These are phyloP conservation scores for Lepus timidus DNA, from an alignment of 2,113 vertebrate species.

Conservation along the genomic window DNA sequence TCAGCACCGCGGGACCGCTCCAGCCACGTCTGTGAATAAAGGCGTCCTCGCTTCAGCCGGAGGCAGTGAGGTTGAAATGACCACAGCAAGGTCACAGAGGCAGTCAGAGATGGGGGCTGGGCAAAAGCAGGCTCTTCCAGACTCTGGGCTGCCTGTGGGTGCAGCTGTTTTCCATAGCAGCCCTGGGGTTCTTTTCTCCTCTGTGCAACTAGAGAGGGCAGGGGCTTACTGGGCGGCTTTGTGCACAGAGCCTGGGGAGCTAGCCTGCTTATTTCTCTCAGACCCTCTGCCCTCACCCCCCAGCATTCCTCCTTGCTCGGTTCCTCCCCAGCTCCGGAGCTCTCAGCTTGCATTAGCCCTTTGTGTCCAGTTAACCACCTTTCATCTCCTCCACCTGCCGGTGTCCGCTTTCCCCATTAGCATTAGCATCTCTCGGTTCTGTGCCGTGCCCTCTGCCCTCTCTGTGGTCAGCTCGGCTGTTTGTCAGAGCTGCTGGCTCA, in stretches of 20 bases:
- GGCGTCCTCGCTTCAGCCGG: neutral
- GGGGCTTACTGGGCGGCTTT: neutral
- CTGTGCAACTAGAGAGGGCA: neutral
- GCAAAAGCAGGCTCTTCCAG: neutral
- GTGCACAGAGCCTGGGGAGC: neutral
- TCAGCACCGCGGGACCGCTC: neutral
- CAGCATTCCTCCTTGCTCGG: neutral
- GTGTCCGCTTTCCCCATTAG: slow-evolving; percentile 80
- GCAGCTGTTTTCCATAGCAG: neutral
- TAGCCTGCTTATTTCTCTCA: neutral
- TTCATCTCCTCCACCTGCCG: slow-evolving; percentile 68
- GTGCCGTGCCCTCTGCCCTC: neutral
- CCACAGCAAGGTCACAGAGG: neutral
- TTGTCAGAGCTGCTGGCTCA: slow-evolving; percentile 59
- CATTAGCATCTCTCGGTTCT: slow-evolving; percentile 67
- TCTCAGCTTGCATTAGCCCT: slow-evolving; percentile 80
- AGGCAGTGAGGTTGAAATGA: slow-evolving; percentile 1
- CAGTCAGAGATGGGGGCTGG: neutral
- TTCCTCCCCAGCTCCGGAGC: neutral
- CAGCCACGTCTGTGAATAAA: neutral
- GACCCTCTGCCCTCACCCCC: neutral
- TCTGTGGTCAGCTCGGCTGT: slow-evolving; percentile 68
- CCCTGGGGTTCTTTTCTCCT: neutral
- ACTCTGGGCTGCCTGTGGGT: neutral
- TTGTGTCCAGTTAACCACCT: slow-evolving; percentile 72